phyloP scores from a whole-genome alignment of 2,797 vertebrate genomes.

The Lemur catta region DNA sequence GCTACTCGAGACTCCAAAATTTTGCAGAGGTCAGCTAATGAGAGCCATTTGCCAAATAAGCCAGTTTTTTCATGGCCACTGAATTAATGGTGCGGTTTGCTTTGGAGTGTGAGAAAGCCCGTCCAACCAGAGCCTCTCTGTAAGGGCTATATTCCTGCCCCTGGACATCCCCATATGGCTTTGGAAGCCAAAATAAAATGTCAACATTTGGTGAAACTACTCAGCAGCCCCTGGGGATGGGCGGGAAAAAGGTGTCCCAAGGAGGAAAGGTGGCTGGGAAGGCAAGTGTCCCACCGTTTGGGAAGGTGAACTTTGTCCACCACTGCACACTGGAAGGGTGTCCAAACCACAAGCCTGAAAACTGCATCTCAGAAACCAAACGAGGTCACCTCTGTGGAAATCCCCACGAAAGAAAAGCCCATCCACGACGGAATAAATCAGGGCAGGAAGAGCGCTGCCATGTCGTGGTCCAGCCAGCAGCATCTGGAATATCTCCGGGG shows the following conservation, averaged over 20 bases:
- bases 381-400: neutral
- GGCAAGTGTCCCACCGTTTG: accelerated
- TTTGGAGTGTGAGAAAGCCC: neutral
- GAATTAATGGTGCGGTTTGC: no score
- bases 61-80: neutral
- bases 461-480: slow-evolving; percentile 3
- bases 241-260: accelerated
- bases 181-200: neutral
- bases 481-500: slow-evolving; percentile 54
- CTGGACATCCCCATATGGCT: neutral
- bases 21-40: neutral
- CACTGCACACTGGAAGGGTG: neutral
- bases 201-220: neutral
- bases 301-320: neutral
- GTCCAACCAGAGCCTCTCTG: neutral
- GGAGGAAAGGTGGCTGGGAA: neutral
- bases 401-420: neutral
- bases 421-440: slow-evolving; percentile 3
- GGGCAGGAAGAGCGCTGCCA: slow-evolving; percentile 24
- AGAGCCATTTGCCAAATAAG: neutral
- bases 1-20: neutral
- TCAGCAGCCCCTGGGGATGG: neutral
- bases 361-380: neutral
- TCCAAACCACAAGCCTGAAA: neutral
- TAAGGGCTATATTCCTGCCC: neutral